Evolutionary conservation across 2,113 vertebrate genomes (phyloP).

Genomic region (Peromyscus maniculatus): DNA sequence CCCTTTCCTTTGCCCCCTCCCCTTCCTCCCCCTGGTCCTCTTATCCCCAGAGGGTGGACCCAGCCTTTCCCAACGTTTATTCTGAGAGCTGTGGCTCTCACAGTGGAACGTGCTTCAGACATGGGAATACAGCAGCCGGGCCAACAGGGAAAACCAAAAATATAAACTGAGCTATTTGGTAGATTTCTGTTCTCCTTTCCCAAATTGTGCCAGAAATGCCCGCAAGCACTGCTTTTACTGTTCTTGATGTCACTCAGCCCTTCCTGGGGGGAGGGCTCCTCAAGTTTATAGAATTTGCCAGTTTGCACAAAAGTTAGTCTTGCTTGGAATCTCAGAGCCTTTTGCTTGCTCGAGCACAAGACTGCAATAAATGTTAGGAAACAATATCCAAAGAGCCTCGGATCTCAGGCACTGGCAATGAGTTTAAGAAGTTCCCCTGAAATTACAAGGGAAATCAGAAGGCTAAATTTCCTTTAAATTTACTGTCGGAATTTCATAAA

Average conservation of each 20-base stretch:
- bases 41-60: constrained; percentile 78
- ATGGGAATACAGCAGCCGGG: constrained; percentile 79
- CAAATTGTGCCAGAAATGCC: constrained; percentile 32
- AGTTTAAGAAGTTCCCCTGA: constrained; percentile 19
- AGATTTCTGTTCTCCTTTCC: constrained; percentile 44
- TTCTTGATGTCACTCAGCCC: constrained; percentile 9
- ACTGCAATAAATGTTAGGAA: constrained; percentile 52
- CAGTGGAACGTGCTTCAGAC: constrained; percentile 74
- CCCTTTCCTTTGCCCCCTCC: constrained; percentile 78
- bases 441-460: background rate
- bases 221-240: background rate
- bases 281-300: constrained; percentile 23
- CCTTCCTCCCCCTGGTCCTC: constrained; percentile 66
- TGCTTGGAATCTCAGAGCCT: constrained; percentile 23
- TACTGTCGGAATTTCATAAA: constrained; percentile 54
- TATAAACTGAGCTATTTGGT: constrained; percentile 73
- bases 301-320: constrained; percentile 40
- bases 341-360: constrained; percentile 5
- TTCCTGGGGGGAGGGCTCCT: constrained; percentile 52
- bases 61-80: constrained; percentile 82
- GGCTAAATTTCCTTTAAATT: constrained; percentile 43
- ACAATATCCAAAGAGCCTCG: constrained; percentile 49
- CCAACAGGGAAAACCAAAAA: constrained; percentile 82
- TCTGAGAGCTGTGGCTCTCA: constrained; percentile 77
- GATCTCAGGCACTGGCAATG: background rate